These are phyloP conservation scores for Apis dorsata DNA, from an alignment of 1,140 invertebrate genomes.

Conservation along the genomic window DNA sequence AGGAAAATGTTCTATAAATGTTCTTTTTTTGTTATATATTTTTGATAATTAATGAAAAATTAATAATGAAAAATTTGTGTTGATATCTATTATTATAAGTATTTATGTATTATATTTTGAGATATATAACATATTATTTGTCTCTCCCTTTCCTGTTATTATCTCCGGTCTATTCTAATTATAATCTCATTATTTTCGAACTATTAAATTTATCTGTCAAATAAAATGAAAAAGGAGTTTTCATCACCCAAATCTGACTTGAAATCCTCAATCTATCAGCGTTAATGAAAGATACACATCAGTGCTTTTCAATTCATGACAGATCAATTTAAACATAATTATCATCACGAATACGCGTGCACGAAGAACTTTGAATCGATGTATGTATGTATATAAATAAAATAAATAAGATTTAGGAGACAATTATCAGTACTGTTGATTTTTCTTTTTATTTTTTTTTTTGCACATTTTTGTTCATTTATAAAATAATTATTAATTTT, in stretches of 20 bases:
- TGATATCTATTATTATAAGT: too few species aligned
- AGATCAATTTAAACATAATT: background rate
- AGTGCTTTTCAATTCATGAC: conserved; percentile 1
- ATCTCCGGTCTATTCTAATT: too few species aligned
- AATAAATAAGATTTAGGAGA: background rate
- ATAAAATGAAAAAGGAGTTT: background rate
- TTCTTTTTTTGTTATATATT: too few species aligned
- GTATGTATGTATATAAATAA: conserved; percentile 10
- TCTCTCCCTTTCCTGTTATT: too few species aligned
- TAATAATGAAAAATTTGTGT: too few species aligned
- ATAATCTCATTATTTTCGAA: too few species aligned
- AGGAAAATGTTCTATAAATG: too few species aligned
- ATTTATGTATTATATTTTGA: too few species aligned
- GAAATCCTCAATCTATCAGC: background rate
- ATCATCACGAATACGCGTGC: conserved; percentile 6
- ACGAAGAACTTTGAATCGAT: background rate
- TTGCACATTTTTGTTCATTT: too few species aligned
- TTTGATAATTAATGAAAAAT: too few species aligned
- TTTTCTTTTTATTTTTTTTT: too few species aligned
- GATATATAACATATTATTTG: too few species aligned
- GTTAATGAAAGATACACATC: background rate
- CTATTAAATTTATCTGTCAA: background rate
- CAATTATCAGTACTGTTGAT: background rate
- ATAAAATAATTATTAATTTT: conserved; percentile 25
- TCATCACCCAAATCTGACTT: background rate